phyloP scores from a whole-genome alignment of 2,113 vertebrate species.

The Microtus pennsylvanicus region DNA sequence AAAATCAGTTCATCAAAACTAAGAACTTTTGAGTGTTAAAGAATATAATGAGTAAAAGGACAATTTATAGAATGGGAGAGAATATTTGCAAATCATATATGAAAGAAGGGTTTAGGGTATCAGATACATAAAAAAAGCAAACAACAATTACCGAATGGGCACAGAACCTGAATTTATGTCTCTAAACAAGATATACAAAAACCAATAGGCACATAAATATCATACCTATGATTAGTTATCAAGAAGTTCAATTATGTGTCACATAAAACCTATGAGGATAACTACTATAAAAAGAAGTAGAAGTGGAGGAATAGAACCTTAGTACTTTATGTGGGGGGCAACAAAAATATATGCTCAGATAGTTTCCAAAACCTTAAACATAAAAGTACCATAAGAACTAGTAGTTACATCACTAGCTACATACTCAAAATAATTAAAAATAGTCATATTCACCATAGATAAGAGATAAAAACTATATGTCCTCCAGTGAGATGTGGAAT shows the following conservation, averaged over 20 bases:
- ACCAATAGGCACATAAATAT: background rate
- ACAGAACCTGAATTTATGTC: background rate
- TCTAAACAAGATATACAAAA: background rate
- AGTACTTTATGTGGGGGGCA: background rate
- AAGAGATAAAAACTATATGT: background rate
- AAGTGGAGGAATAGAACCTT: background rate
- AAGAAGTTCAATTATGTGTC: background rate
- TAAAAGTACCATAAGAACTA: background rate
- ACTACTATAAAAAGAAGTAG: background rate
- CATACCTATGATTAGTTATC: background rate
- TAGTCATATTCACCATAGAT: background rate
- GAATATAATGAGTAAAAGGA: background rate
- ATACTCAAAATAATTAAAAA: constrained; percentile 1
- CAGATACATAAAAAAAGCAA: background rate
- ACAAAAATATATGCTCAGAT: background rate
- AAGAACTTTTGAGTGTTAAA: background rate
- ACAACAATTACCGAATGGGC: background rate
- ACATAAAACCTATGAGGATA: background rate
- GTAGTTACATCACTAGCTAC: background rate
- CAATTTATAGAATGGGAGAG: background rate
- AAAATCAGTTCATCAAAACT: background rate
- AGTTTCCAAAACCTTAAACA: background rate
- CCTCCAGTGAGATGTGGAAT: background rate
- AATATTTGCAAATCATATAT: background rate
- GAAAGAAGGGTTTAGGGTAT: background rate